Conservation (phyloP, 2,113 vertebrate species). For the Fregata magnificens region DNA sequence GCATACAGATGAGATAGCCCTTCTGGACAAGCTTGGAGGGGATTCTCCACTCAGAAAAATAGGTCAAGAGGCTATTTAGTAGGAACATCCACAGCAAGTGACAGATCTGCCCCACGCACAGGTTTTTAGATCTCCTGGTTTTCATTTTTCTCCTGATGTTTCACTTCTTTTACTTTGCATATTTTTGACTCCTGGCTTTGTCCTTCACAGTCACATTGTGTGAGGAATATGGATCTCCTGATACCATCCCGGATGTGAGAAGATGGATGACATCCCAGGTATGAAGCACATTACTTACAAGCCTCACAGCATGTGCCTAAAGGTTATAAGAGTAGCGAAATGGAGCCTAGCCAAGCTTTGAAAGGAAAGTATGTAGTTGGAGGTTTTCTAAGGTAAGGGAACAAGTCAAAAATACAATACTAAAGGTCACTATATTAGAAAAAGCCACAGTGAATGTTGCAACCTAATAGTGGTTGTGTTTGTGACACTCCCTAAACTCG, state of each 20-base stretch:
- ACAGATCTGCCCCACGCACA: neutral
- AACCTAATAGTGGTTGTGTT: neutral
- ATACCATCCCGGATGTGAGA: neutral
- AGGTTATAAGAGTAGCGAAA: neutral
- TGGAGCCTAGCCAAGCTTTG: neutral
- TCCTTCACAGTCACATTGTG: neutral
- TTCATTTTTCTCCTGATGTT: neutral
- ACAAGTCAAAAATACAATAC: neutral
- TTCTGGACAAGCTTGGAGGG: neutral
- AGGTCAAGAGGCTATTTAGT: neutral
- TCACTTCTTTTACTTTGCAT: neutral
- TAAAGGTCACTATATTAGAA: neutral
- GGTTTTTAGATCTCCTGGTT: neutral
- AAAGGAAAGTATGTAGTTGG: neutral
- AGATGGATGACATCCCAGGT: neutral
- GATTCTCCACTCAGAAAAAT: neutral
- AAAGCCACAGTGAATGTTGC: neutral
- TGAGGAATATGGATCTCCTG: neutral
- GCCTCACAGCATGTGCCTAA: neutral
- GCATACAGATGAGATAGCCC: neutral
- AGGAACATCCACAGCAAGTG: neutral
- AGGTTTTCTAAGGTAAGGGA: neutral
- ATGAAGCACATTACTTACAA: neutral
- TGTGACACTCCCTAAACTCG: neutral
- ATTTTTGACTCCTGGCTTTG: neutral